Conservation (phyloP, 2,113 vertebrate genomes). For the Pygoscelis adeliae region DNA sequence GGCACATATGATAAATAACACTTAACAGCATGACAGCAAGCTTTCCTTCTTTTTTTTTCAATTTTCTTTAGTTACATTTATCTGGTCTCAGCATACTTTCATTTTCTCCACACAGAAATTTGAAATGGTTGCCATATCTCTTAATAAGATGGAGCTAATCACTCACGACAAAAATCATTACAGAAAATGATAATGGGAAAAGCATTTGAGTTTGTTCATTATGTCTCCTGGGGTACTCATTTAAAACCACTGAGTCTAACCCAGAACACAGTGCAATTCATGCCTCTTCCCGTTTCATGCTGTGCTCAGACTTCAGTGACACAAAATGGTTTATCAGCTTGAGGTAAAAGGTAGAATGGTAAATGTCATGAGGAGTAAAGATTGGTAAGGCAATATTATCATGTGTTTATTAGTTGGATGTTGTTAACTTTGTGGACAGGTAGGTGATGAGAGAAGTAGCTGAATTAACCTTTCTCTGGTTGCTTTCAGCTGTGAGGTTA, state of each 20-base stretch:
- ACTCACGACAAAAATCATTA: background rate
- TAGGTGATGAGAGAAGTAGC: background rate
- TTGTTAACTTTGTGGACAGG: background rate
- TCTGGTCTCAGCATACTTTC: background rate
- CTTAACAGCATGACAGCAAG: background rate
- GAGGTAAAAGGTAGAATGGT: background rate
- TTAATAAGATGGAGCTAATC: background rate
- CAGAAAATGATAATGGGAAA: conserved; percentile 1
- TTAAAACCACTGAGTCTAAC: conserved; percentile 10
- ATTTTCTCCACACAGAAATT: background rate
- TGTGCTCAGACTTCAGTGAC: background rate
- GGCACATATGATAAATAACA: background rate
- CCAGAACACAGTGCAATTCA: background rate
- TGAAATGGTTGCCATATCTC: background rate
- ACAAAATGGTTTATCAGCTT: background rate
- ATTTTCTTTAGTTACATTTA: background rate
- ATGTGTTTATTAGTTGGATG: background rate
- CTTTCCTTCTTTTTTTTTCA: background rate
- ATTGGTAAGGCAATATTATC: background rate
- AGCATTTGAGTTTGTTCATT: conserved; percentile 4
- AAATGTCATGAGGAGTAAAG: background rate
- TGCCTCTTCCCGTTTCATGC: background rate
- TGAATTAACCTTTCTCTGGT: background rate
- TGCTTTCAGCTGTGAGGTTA: background rate
- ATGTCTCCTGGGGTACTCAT: background rate